Evolutionary conservation across 92 coral and sea anemone species (phyloP).

Genomic region (Parazoanthus atlanticus): DNA sequence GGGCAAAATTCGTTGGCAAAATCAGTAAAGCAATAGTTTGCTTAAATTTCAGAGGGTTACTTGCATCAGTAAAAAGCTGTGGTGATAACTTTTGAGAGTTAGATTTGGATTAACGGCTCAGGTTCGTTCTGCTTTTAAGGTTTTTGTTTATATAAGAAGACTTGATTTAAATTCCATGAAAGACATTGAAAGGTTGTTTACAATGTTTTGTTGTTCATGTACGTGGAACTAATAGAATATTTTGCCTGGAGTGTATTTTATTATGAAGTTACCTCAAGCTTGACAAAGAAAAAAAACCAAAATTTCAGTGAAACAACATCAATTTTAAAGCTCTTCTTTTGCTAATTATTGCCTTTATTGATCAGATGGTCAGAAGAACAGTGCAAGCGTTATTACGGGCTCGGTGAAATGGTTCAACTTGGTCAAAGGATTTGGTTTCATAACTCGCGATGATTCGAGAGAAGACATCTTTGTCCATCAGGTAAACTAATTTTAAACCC

Average conservation of each 20-base stretch:
- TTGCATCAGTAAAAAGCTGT: background rate
- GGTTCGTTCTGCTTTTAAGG: background rate
- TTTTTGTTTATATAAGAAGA: conserved; percentile 10
- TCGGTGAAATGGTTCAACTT: conserved; percentile 95
- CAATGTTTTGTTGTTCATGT: conserved; percentile 2
- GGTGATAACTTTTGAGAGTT: background rate
- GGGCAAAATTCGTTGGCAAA: background rate
- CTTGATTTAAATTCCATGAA: conserved; percentile 25
- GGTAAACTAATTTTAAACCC: conserved; percentile 51
- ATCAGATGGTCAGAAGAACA: conserved; percentile 41
- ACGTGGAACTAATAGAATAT: background rate
- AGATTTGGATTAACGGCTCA: background rate
- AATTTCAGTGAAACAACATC: background rate
- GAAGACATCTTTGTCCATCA: conserved; percentile 94
- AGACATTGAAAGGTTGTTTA: background rate
- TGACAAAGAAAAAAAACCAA: too few species aligned
- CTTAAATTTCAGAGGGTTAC: background rate
- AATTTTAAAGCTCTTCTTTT: background rate
- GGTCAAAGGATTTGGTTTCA: conserved; percentile 94
- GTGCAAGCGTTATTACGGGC: conserved; percentile 55
- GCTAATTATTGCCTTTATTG: background rate
- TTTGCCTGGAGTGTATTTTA: background rate
- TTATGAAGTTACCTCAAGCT: background rate
- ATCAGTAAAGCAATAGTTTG: too few species aligned
- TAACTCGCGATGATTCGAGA: conserved; percentile 78